Base-by-base conservation (phyloP, 2,888 invertebrate genomes). In the Nomada lathburiana region DNA sequence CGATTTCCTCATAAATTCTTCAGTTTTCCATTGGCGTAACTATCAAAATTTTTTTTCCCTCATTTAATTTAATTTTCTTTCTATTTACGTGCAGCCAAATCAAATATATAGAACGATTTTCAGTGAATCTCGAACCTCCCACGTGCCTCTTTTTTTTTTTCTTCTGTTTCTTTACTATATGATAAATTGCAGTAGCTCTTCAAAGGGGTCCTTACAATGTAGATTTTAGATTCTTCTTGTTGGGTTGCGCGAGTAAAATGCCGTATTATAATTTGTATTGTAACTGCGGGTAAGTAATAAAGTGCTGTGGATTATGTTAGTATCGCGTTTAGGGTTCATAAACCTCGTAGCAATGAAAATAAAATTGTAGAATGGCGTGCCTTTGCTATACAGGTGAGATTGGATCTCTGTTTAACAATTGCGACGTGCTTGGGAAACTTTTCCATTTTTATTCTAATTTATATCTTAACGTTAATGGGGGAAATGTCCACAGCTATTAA, bases 101-200 rank as follows among this genome's bases (percentile, higher is more conserved):
- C 52, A 44, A 65, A 80, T 65, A 42, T 76, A 67, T 65, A 64
- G 47, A 47, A 20, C 62, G 42, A 4, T 20, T 16, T 57, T 26
- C 16, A 13, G 2, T 3, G 42, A 7, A n/a, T 18, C 13, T 18
- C 47, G 47, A 47, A 16, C 70, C 53, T n/a, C 36, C 29, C 16
- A 20, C 57, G 26, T 29, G 18, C 10, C 20, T 44, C 42, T 42
- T n/a, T 59, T 64, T n/a, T 76, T 76, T 29, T 29, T 7, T 0
- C 29, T 29, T 29, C 29, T 7, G 29, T 7, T 55, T 52, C 18
- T 60, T 53, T 60, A 60, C 47, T 65, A 53, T 23, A 65, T n/a
- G 72, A 36, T 4, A n/a, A 16, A 59, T 26, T 18, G 65, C 59
- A 44, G 53, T 4, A 23, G 50, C 26, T 18, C n/a, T 13, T 59